These are phyloP conservation scores for Catharus minimus DNA, from an alignment of 2,113 vertebrate species.

Conservation along the genomic window DNA sequence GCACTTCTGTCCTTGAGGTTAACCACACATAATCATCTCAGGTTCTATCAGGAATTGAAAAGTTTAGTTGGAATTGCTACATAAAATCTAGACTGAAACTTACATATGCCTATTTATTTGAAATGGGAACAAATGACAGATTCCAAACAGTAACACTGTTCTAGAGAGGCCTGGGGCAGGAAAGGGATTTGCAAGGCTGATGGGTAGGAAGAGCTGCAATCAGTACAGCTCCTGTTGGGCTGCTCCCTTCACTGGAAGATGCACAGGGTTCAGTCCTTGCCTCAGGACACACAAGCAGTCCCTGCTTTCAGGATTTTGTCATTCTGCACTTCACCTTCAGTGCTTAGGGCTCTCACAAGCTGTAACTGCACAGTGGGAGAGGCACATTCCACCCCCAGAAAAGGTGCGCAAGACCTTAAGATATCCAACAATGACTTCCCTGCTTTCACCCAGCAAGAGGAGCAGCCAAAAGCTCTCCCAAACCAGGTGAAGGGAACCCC, in stretches of 20 bases:
- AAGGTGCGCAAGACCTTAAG: background rate
- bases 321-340: background rate
- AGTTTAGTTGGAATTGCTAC: background rate
- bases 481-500: background rate
- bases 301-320: background rate
- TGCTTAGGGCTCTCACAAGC: background rate
- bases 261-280: background rate
- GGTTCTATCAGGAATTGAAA: background rate
- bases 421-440: background rate
- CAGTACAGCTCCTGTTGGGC: background rate
- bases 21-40: background rate
- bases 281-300: background rate
- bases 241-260: background rate
- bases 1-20: background rate
- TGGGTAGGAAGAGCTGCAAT: background rate
- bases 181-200: background rate
- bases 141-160: background rate
- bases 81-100: background rate
- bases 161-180: background rate
- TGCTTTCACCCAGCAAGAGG: fast-evolving
- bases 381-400: background rate
- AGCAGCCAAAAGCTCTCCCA: background rate
- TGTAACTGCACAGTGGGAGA: background rate
- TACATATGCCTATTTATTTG: background rate
- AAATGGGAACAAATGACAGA: background rate